phyloP scores from a whole-genome alignment of 1,140 invertebrate species.

The Aphis craccivora region DNA sequence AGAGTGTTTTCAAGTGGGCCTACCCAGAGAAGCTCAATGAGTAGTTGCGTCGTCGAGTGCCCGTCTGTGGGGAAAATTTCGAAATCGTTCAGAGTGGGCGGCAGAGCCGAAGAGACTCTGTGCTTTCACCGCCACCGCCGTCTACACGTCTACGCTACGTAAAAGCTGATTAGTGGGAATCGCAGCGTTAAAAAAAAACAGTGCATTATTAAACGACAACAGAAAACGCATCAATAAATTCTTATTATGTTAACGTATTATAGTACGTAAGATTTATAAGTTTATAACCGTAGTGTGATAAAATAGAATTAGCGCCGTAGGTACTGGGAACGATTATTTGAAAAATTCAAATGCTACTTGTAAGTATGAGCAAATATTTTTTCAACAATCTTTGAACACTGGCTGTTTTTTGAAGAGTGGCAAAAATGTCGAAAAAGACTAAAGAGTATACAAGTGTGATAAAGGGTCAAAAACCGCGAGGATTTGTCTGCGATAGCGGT shows the following conservation, averaged over 20 bases:
- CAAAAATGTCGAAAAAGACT: not conserved
- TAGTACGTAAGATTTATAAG: not conserved
- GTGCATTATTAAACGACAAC: not conserved
- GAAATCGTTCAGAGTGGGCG: not conserved
- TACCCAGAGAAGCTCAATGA: not conserved
- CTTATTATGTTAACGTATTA: not conserved
- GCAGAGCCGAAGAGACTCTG: not conserved
- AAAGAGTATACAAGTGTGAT: not conserved
- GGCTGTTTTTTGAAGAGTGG: not conserved
- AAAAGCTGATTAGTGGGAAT: not conserved
- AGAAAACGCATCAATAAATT: slow-evolving; percentile 10
- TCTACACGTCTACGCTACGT: not conserved
- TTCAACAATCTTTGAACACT: not conserved
- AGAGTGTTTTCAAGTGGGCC: not conserved
- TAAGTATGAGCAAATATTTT: not conserved
- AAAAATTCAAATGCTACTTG: not conserved
- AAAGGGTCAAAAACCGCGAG: not conserved
- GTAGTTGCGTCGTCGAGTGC: not conserved
- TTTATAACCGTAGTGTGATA: not conserved
- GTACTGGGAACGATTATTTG: not conserved
- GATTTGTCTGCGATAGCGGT: not conserved
- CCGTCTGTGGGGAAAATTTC: slow-evolving; percentile 3
- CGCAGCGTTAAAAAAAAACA: not conserved
- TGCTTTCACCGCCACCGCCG: not conserved
- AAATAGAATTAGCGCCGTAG: not conserved